Evolutionary conservation across 2,113 vertebrate genomes (phyloP).

Genomic region (Cephalopholis sonnerati): DNA sequence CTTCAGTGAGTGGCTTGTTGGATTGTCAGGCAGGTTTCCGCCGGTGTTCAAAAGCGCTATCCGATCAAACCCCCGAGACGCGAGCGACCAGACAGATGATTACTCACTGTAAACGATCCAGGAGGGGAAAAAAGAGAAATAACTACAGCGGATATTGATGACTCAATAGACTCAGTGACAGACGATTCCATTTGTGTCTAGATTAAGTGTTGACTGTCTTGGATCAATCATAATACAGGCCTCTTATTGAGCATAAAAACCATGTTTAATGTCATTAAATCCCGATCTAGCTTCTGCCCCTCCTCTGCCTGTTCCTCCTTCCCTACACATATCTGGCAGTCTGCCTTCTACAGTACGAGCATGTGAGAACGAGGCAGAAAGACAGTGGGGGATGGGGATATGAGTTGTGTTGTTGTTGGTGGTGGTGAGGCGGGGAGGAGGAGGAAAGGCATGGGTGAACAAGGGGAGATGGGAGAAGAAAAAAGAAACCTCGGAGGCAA

Average conservation of each 20-base stretch:
- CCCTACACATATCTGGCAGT: conserved; percentile 52
- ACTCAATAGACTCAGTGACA: conserved; percentile 98
- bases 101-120: conserved; percentile 97
- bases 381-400: conserved; percentile 57
- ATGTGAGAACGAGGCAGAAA: conserved; percentile 24
- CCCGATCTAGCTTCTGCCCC: conserved; percentile 81
- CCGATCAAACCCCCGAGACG: conserved; percentile 94
- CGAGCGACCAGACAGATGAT: conserved; percentile 94
- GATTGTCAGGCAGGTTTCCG: conserved; percentile 90
- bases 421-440: neutral
- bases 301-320: conserved; percentile 10
- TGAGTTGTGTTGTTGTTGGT: conserved; percentile 59
- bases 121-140: conserved; percentile 64
- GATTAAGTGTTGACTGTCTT: conserved; percentile 93
- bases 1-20: conserved; percentile 91
- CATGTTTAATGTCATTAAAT: conserved; percentile 98
- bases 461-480: conserved; percentile 51
- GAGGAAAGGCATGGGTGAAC: conserved; percentile 55
- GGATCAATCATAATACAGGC: conserved; percentile 94
- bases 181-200: conserved; percentile 94
- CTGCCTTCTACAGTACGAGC: conserved; percentile 36
- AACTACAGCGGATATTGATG: conserved; percentile 92
- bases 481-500: conserved; percentile 91
- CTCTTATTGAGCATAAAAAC: conserved; percentile 97
- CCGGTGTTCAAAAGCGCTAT: conserved; percentile 92